These are phyloP conservation scores for Aurelia coerulea DNA, from an alignment of 30 jellyfish, hydroid and myxozoan genomes.

Conservation along the genomic window DNA sequence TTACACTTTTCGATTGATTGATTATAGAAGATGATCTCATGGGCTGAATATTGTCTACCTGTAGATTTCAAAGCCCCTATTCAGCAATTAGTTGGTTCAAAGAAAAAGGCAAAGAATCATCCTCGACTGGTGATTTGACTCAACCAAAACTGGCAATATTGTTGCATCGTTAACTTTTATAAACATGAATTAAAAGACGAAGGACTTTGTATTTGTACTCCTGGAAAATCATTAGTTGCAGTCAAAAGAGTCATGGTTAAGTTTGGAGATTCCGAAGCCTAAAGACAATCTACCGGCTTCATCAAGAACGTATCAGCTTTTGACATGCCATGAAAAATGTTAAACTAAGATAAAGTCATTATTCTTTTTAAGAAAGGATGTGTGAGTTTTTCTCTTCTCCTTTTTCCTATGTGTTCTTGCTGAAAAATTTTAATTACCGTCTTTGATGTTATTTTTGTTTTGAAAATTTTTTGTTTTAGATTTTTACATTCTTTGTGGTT, in stretches of 20 bases:
- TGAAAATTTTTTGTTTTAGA: no score
- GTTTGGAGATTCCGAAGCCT: not conserved
- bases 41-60: no score
- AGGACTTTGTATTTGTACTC: constrained; percentile 56
- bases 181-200: constrained; percentile 44
- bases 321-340: not conserved
- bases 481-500: no score
- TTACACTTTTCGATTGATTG: no score
- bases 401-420: no score
- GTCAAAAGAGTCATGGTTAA: constrained; percentile 18
- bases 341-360: no score
- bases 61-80: not conserved
- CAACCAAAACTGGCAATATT: constrained; percentile 42
- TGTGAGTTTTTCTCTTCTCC: no score
- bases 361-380: no score
- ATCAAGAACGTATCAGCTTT: no score
- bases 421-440: no score
- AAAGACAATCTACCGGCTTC: not conserved
- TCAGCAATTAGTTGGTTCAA: not conserved
- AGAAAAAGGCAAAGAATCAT: constrained; percentile 7
- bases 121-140: constrained; percentile 39
- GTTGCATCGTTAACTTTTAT: constrained; percentile 50
- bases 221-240: constrained; percentile 27
- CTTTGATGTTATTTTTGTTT: no score
- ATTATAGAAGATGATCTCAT: no score